phyloP scores from a whole-genome alignment of 2,113 vertebrate species.

The Setophaga coronata region DNA sequence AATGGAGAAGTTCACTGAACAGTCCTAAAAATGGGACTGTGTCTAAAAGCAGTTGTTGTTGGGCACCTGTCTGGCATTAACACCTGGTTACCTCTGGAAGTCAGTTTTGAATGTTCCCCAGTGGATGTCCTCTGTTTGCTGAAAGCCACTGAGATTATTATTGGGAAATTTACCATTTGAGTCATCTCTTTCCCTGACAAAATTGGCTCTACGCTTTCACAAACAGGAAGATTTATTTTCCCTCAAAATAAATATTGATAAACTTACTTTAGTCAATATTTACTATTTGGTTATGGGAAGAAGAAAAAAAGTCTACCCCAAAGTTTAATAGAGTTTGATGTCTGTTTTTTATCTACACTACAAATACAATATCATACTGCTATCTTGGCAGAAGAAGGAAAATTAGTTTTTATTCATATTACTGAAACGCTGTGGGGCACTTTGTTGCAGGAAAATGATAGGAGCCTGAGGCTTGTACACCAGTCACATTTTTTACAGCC shows the following conservation, averaged over 20 bases:
- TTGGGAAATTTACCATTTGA: conserved; percentile 7
- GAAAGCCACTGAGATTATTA: background rate
- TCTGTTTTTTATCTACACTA: background rate
- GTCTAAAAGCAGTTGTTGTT: background rate
- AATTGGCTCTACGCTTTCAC: background rate
- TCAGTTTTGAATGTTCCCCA: background rate
- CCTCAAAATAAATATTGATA: conserved; percentile 40
- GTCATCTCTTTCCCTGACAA: background rate
- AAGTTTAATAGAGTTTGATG: conserved; percentile 11
- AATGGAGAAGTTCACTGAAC: background rate
- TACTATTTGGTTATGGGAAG: background rate
- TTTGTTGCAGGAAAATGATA: background rate
- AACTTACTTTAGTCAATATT: conserved; percentile 44
- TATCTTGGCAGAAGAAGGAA: background rate
- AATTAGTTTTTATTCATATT: background rate
- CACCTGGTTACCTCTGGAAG: background rate
- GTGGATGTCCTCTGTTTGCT: background rate
- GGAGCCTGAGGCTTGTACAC: background rate
- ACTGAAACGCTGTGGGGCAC: background rate
- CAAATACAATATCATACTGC: background rate
- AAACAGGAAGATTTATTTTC: conserved; percentile 34
- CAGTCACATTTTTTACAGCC: background rate
- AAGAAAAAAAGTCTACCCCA: background rate
- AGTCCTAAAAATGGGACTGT: background rate
- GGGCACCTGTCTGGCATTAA: background rate